Conservation (phyloP, 2,113 vertebrate genomes). For the Phalacrocorax brasilianus region DNA sequence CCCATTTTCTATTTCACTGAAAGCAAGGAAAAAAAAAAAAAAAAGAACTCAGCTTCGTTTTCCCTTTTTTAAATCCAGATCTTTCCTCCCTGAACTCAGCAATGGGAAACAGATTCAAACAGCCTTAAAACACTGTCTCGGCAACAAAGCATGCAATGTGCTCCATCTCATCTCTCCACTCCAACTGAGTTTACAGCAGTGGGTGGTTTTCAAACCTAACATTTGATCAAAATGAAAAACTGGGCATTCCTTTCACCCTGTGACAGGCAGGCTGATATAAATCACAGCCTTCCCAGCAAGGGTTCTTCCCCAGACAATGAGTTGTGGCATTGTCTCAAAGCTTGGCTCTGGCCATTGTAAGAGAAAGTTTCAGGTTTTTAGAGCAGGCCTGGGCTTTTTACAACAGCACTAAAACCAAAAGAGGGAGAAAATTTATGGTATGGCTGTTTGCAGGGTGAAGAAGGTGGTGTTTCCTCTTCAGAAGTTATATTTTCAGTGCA, state of each 20-base stretch:
- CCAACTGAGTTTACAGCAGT: constrained; percentile 70
- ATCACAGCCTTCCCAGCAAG: constrained; percentile 74
- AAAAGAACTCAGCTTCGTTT: neutral
- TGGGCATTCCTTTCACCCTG: constrained; percentile 71
- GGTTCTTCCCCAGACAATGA: constrained; percentile 58
- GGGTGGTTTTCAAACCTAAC: constrained; percentile 75
- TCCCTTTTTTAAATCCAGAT: neutral
- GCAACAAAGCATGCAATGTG: constrained; percentile 74
- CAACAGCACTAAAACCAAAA: constrained; percentile 40
- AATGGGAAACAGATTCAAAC: constrained; percentile 52
- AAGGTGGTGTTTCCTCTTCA: neutral
- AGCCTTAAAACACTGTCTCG: constrained; percentile 44
- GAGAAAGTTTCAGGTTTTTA: constrained; percentile 56
- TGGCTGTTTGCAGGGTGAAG: neutral
- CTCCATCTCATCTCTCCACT: constrained; percentile 52
- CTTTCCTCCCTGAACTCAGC: neutral
- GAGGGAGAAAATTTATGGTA: neutral
- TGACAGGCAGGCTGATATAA: constrained; percentile 75
- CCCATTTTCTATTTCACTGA: neutral
- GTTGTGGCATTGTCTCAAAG: constrained; percentile 52
- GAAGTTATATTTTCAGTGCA: neutral
- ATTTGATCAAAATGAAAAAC: constrained; percentile 77
- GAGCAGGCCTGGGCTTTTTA: constrained; percentile 51
- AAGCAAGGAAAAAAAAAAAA: neutral
- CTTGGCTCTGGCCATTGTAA: constrained; percentile 56